Conservation (phyloP, 2,888 invertebrate species). For the Andrena marginata region DNA sequence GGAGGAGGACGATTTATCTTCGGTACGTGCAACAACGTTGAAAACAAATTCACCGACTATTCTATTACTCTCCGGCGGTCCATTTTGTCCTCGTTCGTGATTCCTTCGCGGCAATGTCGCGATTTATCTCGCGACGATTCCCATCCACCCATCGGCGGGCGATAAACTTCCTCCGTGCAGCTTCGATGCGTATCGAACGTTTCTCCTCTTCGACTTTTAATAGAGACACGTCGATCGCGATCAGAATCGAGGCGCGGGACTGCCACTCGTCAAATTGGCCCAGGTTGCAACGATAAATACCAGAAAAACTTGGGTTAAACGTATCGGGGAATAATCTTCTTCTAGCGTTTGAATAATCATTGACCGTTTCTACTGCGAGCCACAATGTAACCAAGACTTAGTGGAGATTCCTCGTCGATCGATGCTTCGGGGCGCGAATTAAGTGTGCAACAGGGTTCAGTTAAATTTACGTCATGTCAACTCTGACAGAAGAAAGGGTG, state of each 20-base stretch:
- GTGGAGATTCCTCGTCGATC: too few relatives aligned
- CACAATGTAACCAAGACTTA: too few relatives aligned
- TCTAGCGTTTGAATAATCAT: too few relatives aligned
- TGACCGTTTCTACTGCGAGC: too few relatives aligned
- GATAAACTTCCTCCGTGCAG: neutral
- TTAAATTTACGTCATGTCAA: too few relatives aligned
- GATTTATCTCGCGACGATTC: constrained; percentile 22
- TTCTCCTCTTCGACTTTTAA: neutral
- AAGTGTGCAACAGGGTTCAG: too few relatives aligned
- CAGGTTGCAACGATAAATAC: too few relatives aligned
- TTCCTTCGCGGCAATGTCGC: constrained; percentile 15
- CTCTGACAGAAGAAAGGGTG: neutral
- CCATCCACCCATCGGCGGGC: neutral
- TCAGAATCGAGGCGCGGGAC: too few relatives aligned
- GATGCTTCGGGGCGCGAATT: too few relatives aligned
- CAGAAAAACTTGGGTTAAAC: too few relatives aligned
- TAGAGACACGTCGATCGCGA: neutral
- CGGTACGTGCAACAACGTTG: constrained; percentile 46
- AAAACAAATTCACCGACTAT: constrained; percentile 58
- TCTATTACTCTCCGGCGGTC: constrained; percentile 47
- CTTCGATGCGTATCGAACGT: neutral
- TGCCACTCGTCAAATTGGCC: too few relatives aligned
- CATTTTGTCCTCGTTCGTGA: constrained; percentile 31
- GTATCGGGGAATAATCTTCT: too few relatives aligned
- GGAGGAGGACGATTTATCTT: constrained; percentile 53